Evolutionary conservation across 2,113 vertebrate species (phyloP), one percentile per base, ranked within the genome.

Genomic region (Oreochromis tanganicae): DNA sequence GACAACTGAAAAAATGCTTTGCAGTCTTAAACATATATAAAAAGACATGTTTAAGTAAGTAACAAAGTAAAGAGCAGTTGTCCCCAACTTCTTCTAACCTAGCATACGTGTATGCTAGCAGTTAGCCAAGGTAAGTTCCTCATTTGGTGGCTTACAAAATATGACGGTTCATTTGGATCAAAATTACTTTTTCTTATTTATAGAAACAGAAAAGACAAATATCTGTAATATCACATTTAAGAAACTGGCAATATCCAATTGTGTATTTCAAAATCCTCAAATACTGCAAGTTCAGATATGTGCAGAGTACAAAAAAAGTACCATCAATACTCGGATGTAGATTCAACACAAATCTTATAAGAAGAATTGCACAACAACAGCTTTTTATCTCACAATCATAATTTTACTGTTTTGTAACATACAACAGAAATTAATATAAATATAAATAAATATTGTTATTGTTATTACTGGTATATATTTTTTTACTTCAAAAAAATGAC

Each of bases 371-470:
- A 59, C 71, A 52, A 55, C 19, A 75, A 36, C 3, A 75, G 4
- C 3, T 27, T 50, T 81, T 91, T 88, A 84, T 89, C 81, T 95
- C 92, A 95, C 95, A 95, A 94, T 93, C 88, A 93, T 85, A 81
- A 61, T 88, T 95, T 95, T 95, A 95, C 88, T 95, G 90, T 95
- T 94, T 84, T 78, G 87, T 95, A 92, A 92, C 93, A 95, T 91
- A 94, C 93, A 95, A 93, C 93, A 95, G 87, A 95, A 94, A 91
- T 93, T 83, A 0, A 94, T 95, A 95, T 86, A 94, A 94, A 95
- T 95, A 93, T 95, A 95, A 94, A 95, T 91, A 91, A 93, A 95
- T 92, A 91, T 91, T 57, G 24, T 86, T 63, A 90, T 88, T 81
- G 84, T 86, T 90, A 84, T 93, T 84, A 91, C 84, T 66, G 56